Base-by-base conservation (phyloP, 2,888 invertebrate species). In the Cordylochernes scorpioides region DNA sequence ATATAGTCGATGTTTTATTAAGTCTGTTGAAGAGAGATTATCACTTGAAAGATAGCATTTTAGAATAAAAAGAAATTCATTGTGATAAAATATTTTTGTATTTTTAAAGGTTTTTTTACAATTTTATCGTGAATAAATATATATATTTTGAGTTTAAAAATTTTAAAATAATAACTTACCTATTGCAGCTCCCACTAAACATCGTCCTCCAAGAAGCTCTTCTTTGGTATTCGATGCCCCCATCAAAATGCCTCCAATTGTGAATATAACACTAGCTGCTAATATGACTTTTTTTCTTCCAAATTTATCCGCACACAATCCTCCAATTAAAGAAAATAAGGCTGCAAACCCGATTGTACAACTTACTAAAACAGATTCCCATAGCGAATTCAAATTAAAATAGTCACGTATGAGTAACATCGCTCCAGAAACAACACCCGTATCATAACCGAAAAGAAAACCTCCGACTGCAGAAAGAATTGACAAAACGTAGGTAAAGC, bases 381-480 rank as follows among this genome's bases (percentile, higher is more conserved):
- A 51, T 6, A 50, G 26, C 7, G 48, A 48, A 17, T 43, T 47
- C 28, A 60, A 43, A 4, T 45, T 18, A 37, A 59, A 58, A 10
- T 51, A 44, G 17, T 51, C 47, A 37, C 15, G 13, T 7, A 31
- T 17, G 17, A 31, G 21, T 6, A 31, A 13, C 31, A 31, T 31
- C 3, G 58, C 57, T 10, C 58, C 57, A 1, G 60, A 60, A 4
- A 61, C 54, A 18, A 61, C 58, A 5, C 61, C 61, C 1, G 62
- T 62, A 41, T 62, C 62, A 44, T 63, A 62, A 9, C 62, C 62
- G 44, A 62, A 62, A 15, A 59, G 44, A 42, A 59, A 59, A 2
- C 59, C 59, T 4, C 59, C 59, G n/a, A 57, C 44, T 27, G 54
- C 52, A 10, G 55, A 49, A 27, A 57, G 45, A 35, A 50, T 43